Conservation (phyloP, 2,113 vertebrate species). For the human (Homo sapiens) region GRCh38 chr7:106869001-106869500, state of each 20-base stretch:
- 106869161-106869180: constrained; percentile 83
- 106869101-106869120: constrained; percentile 95
- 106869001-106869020: constrained; percentile 98
- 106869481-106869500: constrained; percentile 95
- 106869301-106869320: constrained; percentile 94
- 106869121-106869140: constrained; percentile 97
- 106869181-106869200: constrained; percentile 92
- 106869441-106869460: constrained; percentile 97
- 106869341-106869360: constrained; percentile 96
- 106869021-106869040: constrained; percentile 95
- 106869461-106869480: constrained; percentile 97
- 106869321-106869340: constrained; percentile 96
- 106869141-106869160: constrained; percentile 94
- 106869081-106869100: constrained; percentile 95
- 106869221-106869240: constrained; percentile 95
- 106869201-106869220: constrained; percentile 98
- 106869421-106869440: constrained; percentile 94
- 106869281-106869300: constrained; percentile 98
- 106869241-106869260: constrained; percentile 95
- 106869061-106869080: constrained; percentile 98
- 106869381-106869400: constrained; percentile 92
- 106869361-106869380: constrained; percentile 94
- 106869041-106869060: constrained; percentile 96
- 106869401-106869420: constrained; percentile 94
- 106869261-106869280: constrained; percentile 96